Evolutionary conservation across 2,888 invertebrate genomes (phyloP).

Genomic region (Drosophila mettleri): DNA sequence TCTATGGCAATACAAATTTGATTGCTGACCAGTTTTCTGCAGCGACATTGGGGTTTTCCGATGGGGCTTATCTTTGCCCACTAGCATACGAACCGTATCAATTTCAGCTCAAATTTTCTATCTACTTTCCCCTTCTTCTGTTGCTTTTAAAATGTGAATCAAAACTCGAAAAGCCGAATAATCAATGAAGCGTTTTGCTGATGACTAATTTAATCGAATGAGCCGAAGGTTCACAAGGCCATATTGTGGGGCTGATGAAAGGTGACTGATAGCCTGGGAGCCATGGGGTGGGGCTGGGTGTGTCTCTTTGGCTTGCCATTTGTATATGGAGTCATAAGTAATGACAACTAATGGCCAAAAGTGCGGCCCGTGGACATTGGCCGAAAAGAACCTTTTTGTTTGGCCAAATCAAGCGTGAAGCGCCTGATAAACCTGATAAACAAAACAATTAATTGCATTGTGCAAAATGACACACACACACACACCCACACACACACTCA

Average conservation of each 20-base stretch:
- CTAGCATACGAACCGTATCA: background rate
- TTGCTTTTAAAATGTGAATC: background rate
- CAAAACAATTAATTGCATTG: slow-evolving; percentile 79
- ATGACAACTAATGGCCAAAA: slow-evolving; percentile 53
- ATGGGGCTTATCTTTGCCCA: background rate
- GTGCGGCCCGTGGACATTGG: slow-evolving; percentile 24
- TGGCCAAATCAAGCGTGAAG: slow-evolving; percentile 77
- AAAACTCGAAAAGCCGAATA: slow-evolving; percentile 29
- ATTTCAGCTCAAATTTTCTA: background rate
- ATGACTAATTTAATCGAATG: slow-evolving; percentile 49
- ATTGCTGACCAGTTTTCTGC: background rate
- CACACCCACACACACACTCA: background rate
- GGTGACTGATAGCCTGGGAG: too few relatives aligned
- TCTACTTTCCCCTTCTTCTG: background rate
- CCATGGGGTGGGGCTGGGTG: too few relatives aligned
- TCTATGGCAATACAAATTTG: background rate
- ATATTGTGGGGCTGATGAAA: background rate
- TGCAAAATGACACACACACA: slow-evolving; percentile 29
- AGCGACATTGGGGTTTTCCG: background rate
- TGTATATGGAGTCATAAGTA: slow-evolving; percentile 40
- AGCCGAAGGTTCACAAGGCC: background rate
- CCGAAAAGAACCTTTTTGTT: slow-evolving; percentile 39
- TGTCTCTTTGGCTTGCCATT: background rate
- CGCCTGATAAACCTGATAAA: slow-evolving; percentile 75
- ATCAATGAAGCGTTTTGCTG: slow-evolving; percentile 41